Percentiles rank a stretch among this genome's conserved stretches.
phyloP scores from a whole-genome alignment of 2,888 invertebrate species.

The Gymnocheta viridis region DNA sequence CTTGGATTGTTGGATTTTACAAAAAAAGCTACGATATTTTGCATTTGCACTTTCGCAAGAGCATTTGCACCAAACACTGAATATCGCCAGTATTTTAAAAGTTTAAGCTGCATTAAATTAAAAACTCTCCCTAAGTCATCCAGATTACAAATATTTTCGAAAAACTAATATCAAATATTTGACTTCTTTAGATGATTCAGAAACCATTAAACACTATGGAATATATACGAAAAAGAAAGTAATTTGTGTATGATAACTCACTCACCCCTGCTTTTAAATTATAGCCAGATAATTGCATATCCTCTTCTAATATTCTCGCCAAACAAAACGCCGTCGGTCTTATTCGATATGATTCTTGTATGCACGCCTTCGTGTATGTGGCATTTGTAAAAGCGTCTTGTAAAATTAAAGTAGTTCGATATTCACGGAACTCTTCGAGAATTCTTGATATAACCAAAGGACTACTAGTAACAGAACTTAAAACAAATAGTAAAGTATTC shows the following conservation, averaged over 20 bases:
- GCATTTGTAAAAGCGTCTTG: slow-evolving; percentile 85
- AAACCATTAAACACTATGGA: too few species aligned
- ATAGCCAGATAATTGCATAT: slow-evolving; percentile 87
- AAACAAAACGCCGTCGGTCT: slow-evolving; percentile 90
- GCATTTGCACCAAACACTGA: too few species aligned
- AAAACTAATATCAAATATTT: too few species aligned
- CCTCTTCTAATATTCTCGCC: slow-evolving; percentile 89
- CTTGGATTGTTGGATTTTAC: too few species aligned
- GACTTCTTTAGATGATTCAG: too few species aligned
- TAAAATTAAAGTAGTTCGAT: slow-evolving; percentile 84
- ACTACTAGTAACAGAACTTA: slow-evolving; percentile 88
- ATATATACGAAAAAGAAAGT: too few species aligned
- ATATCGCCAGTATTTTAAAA: too few species aligned
- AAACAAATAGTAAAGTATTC: slow-evolving; percentile 90
- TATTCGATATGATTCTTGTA: slow-evolving; percentile 87
- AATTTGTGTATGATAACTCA: slow-evolving; percentile 29
- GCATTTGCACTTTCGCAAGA: too few species aligned
- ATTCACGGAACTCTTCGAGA: slow-evolving; percentile 85
- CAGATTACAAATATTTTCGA: too few species aligned
- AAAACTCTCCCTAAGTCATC: too few species aligned
- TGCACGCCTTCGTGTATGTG: slow-evolving; percentile 90
- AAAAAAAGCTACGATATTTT: too few species aligned
- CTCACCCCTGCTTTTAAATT: slow-evolving; percentile 88
- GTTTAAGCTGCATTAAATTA: too few species aligned
- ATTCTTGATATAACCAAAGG: slow-evolving; percentile 86